These are phyloP conservation scores for Synodontis membranacea DNA, from an alignment of 2,113 vertebrate species.

Conservation along the genomic window DNA sequence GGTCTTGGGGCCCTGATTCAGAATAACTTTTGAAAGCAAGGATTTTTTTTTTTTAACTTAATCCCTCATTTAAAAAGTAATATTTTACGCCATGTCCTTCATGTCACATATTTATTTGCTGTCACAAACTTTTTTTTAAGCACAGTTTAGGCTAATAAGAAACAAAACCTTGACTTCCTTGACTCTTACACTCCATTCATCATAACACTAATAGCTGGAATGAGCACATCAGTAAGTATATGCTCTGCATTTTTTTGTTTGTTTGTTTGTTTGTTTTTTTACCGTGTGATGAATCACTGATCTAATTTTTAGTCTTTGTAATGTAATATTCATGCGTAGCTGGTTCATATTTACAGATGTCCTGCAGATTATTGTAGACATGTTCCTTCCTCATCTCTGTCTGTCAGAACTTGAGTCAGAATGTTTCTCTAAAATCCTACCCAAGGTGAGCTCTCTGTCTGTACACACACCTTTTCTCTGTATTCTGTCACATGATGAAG, in stretches of 20 bases:
- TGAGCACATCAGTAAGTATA: constrained; percentile 86
- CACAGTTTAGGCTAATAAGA: neutral
- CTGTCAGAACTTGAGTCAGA: constrained; percentile 78
- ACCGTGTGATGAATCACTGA: neutral
- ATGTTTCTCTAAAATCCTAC: constrained; percentile 87
- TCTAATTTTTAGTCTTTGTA: neutral
- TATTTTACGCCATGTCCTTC: no score
- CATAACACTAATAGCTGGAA: constrained; percentile 75
- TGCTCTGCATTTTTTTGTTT: neutral
- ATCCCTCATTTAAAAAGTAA: no score
- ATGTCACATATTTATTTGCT: no score
- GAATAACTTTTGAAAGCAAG: no score
- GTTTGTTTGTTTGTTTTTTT: neutral
- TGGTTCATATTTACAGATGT: constrained; percentile 73
- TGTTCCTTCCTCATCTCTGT: constrained; percentile 89
- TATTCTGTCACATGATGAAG: neutral
- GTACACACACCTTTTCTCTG: neutral
- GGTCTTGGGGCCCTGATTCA: no score
- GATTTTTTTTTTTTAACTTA: no score
- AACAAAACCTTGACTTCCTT: constrained; percentile 61
- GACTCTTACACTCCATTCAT: constrained; percentile 80
- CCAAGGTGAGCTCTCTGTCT: constrained; percentile 77
- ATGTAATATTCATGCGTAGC: neutral
- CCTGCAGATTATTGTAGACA: constrained; percentile 82
- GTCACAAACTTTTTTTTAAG: neutral